Conservation (phyloP, 2,113 vertebrate species). For the Azemiops feae region DNA sequence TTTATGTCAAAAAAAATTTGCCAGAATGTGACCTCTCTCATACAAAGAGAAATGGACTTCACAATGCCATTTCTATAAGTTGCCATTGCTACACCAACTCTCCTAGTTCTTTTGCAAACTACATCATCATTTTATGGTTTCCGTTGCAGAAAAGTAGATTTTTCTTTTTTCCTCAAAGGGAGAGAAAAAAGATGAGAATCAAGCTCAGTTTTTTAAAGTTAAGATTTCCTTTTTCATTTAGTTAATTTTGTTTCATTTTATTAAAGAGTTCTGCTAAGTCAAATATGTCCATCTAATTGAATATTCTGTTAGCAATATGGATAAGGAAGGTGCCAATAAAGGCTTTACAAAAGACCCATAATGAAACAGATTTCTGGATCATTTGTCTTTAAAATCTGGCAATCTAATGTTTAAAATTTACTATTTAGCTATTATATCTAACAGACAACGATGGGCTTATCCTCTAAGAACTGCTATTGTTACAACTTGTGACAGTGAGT, state of each 20-base stretch:
- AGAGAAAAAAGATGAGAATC: neutral
- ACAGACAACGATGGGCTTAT: neutral
- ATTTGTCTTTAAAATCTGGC: neutral
- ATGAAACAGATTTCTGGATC: neutral
- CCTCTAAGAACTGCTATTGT: neutral
- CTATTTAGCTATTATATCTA: neutral
- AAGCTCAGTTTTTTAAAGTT: no score
- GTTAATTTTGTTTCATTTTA: no score
- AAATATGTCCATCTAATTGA: neutral
- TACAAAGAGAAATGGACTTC: constrained; percentile 4
- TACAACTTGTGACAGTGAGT: neutral
- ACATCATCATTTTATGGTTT: neutral
- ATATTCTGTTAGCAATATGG: neutral
- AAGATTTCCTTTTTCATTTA: no score
- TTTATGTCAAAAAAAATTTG: neutral
- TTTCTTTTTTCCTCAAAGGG: neutral
- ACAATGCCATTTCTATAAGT: neutral
- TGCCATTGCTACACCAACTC: neutral
- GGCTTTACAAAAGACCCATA: neutral
- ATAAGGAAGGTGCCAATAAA: neutral
- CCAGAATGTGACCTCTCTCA: neutral
- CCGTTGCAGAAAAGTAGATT: neutral
- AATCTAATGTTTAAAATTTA: neutral
- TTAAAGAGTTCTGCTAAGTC: neutral
- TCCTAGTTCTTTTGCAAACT: neutral